Conservation (phyloP, 2,888 invertebrate species). For the Watsonalla binaria region DNA sequence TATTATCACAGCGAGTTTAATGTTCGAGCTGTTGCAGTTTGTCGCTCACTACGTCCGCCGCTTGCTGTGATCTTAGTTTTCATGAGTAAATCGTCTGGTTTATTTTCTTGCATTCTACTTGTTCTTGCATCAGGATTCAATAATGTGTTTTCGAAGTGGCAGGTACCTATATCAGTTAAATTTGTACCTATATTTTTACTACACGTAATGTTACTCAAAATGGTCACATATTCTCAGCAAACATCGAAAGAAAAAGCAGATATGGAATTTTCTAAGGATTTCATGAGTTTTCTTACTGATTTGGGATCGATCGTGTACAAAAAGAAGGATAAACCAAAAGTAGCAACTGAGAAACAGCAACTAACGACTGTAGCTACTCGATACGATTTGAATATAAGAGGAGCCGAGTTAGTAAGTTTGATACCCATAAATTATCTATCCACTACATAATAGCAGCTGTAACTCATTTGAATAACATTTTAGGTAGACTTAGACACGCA, state of each 20-base stretch:
- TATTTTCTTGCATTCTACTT: constrained; percentile 19
- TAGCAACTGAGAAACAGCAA: constrained; percentile 1
- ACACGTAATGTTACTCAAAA: not conserved
- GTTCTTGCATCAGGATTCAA: constrained; percentile 11
- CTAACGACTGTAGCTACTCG: constrained; percentile 11
- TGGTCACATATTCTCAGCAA: not conserved
- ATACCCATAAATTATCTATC: not conserved
- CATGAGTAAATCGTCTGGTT: constrained; percentile 30
- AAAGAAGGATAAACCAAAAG: constrained; percentile 10
- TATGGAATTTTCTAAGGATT: constrained; percentile 27
- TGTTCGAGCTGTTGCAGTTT: not conserved
- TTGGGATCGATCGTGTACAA: constrained; percentile 38
- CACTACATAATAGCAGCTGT: not conserved
- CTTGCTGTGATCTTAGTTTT: constrained; percentile 19
- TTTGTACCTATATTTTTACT: not conserved
- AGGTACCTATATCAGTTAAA: constrained; percentile 15
- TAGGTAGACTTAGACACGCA: constrained; percentile 9
- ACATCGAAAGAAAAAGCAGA: constrained; percentile 4
- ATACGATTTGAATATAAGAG: constrained; percentile 8
- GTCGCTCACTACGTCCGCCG: constrained; percentile 5
- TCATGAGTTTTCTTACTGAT: constrained; percentile 35
- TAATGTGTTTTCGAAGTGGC: constrained; percentile 11
- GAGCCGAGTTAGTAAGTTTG: constrained; percentile 28
- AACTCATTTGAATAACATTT: not conserved
- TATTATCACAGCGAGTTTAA: constrained; percentile 19